Evolutionary conservation across 2,888 invertebrate species (phyloP).

Genomic region (Torymus texanus): DNA sequence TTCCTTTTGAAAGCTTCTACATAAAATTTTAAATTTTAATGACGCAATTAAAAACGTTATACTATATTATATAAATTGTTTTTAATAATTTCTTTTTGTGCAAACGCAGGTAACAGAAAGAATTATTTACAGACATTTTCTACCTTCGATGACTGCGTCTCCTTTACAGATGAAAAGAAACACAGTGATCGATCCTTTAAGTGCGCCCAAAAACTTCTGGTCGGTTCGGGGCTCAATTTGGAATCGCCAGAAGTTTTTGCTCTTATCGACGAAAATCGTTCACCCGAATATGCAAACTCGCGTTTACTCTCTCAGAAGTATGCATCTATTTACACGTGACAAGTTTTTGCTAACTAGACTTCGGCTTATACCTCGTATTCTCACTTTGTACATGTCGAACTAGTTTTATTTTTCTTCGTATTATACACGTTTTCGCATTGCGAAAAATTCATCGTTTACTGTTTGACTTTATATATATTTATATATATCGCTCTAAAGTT

Average conservation of each 20-base stretch:
- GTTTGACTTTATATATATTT: conserved; percentile 19
- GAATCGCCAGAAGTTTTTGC: conserved; percentile 28
- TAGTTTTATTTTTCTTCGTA: conserved; percentile 14
- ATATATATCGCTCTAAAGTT: conserved; percentile 57
- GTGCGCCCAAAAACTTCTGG: conserved; percentile 38
- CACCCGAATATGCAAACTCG: background rate
- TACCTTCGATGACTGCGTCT: conserved; percentile 36
- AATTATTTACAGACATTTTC: conserved; percentile 8
- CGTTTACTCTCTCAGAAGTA: background rate
- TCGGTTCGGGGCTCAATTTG: conserved; percentile 3
- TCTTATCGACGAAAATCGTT: background rate
- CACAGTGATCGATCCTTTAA: conserved; percentile 32
- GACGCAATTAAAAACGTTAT: too few relatives aligned
- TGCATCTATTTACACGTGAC: conserved; percentile 45
- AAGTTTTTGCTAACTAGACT: conserved; percentile 9
- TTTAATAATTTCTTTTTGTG: conserved; percentile 14
- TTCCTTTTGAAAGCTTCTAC: background rate
- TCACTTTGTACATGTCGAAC: conserved; percentile 41
- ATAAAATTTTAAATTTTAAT: background rate
- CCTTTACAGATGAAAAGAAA: conserved; percentile 20
- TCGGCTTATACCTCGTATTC: conserved; percentile 7
- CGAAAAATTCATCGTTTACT: conserved; percentile 36
- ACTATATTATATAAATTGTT: background rate
- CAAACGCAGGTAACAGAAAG: background rate
- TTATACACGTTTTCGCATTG: conserved; percentile 16